phyloP scores from a whole-genome alignment of 2,888 invertebrate species.

The Phaedon cochleariae region DNA sequence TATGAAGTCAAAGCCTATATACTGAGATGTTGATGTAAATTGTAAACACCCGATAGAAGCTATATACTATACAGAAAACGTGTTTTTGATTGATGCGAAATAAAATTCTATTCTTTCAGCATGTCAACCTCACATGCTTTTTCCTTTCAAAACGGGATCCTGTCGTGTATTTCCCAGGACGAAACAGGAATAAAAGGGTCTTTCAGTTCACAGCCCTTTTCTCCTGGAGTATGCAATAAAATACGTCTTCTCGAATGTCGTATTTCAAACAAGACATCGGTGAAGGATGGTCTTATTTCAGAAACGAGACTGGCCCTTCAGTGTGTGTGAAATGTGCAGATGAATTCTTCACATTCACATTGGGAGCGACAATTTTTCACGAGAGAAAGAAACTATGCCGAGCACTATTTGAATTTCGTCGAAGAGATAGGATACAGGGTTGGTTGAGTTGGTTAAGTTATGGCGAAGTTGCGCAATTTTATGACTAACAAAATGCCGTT shows the following conservation, averaged over 20 bases:
- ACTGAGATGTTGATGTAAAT: too few relatives aligned
- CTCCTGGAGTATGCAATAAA: slow-evolving; percentile 10
- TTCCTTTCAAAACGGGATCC: background rate
- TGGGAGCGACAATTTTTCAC: background rate
- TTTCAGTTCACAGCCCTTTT: background rate
- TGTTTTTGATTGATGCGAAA: too few relatives aligned
- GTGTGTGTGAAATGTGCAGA: background rate
- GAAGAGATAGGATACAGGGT: too few relatives aligned
- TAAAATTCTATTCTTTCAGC: too few relatives aligned
- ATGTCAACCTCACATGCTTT: background rate
- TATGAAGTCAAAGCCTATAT: too few relatives aligned
- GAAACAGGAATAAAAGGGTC: background rate
- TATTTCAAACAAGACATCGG: slow-evolving; percentile 9
- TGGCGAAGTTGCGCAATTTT: too few relatives aligned
- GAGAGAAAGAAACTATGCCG: too few relatives aligned
- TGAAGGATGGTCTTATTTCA: slow-evolving; percentile 3
- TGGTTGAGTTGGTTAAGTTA: too few relatives aligned
- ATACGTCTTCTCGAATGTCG: background rate
- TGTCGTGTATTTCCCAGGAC: background rate
- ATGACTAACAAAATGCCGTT: too few relatives aligned
- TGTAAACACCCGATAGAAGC: too few relatives aligned
- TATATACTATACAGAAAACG: too few relatives aligned
- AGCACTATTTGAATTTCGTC: too few relatives aligned
- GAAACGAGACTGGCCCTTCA: background rate
- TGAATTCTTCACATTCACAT: background rate